Percentiles rank a stretch among this genome's conserved stretches.
Evolutionary conservation across 2,888 invertebrate species (phyloP).

Genomic region (Ectropis crepuscularia): DNA sequence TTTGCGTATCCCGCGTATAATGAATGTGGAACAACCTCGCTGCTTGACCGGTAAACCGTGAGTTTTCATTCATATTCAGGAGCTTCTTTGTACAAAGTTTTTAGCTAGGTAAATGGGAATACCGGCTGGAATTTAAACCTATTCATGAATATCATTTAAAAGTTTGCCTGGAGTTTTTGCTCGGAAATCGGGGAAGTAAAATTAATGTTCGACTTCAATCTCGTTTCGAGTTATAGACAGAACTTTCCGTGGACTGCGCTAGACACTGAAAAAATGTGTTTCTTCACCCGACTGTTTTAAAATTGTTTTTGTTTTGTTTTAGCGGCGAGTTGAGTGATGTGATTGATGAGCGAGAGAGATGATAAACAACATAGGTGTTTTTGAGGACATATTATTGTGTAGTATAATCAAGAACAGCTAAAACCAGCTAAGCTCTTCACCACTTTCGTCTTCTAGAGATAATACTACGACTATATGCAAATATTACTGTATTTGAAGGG

Average conservation of each 20-base stretch:
- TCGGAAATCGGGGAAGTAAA: conserved; percentile 26
- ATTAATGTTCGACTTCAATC: conserved; percentile 18
- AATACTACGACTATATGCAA: too few species aligned
- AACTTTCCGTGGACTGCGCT: not conserved
- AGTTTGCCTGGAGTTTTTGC: conserved; percentile 25
- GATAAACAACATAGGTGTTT: too few species aligned
- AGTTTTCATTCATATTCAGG: conserved; percentile 35
- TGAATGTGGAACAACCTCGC: conserved; percentile 27
- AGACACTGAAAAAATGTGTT: too few species aligned
- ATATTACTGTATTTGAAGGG: too few species aligned
- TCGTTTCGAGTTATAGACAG: conserved; percentile 16
- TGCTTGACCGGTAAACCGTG: conserved; percentile 35
- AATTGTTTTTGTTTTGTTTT: not conserved
- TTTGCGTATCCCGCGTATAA: conserved; percentile 30
- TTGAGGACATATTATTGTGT: too few species aligned
- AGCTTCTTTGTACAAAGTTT: conserved; percentile 33
- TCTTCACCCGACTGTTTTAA: too few species aligned
- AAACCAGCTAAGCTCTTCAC: too few species aligned
- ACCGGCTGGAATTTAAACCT: conserved; percentile 31
- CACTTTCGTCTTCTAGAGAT: too few species aligned
- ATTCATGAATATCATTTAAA: conserved; percentile 35
- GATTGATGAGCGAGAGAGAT: too few species aligned
- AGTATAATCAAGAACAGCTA: too few species aligned
- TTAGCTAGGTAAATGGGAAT: conserved; percentile 32
- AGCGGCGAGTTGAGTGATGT: too few species aligned